Percentiles rank a stretch among this genome's conserved stretches.
Conservation (phyloP, 2,797 vertebrate species). For the Limosa lapponica region DNA sequence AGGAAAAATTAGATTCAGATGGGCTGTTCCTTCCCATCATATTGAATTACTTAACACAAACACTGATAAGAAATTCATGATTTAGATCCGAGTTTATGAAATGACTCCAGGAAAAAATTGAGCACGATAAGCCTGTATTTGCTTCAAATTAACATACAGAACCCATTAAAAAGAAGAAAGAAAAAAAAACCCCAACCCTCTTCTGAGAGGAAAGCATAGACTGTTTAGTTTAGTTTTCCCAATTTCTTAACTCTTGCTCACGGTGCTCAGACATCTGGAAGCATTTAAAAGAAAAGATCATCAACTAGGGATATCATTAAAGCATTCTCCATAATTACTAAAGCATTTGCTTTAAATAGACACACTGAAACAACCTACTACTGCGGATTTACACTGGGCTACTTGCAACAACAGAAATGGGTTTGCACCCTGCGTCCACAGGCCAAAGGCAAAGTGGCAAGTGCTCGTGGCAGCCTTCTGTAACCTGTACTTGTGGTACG, state of each 20-base stretch:
- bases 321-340: slow-evolving; percentile 45
- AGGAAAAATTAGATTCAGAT: slow-evolving; percentile 11
- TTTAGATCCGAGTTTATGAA: slow-evolving; percentile 23
- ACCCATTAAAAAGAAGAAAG: not conserved
- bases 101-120: slow-evolving; percentile 33
- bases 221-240: slow-evolving; percentile 43
- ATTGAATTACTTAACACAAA: slow-evolving; percentile 63
- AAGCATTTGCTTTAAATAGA: slow-evolving; percentile 68
- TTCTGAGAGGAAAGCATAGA: slow-evolving; percentile 44
- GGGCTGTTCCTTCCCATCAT: slow-evolving; percentile 25
- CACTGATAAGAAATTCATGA: slow-evolving; percentile 27
- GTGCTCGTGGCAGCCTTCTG: not conserved
- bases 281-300: slow-evolving; percentile 64
- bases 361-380: slow-evolving; percentile 49
- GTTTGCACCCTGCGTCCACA: not conserved
- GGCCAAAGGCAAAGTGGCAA: slow-evolving; percentile 1
- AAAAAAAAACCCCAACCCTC: not conserved
- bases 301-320: slow-evolving; percentile 68
- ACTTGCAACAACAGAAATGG: slow-evolving; percentile 46
- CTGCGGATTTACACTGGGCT: slow-evolving; percentile 1
- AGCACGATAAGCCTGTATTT: slow-evolving; percentile 31
- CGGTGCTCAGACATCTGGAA: slow-evolving; percentile 71
- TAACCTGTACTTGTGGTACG: not conserved
- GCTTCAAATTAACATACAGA: slow-evolving; percentile 46
- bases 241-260: not conserved